Percentiles rank a stretch among this genome's conserved stretches.
Evolutionary conservation across 2,797 vertebrate genomes (phyloP).

Genomic region (Malacoctenus gilli): DNA sequence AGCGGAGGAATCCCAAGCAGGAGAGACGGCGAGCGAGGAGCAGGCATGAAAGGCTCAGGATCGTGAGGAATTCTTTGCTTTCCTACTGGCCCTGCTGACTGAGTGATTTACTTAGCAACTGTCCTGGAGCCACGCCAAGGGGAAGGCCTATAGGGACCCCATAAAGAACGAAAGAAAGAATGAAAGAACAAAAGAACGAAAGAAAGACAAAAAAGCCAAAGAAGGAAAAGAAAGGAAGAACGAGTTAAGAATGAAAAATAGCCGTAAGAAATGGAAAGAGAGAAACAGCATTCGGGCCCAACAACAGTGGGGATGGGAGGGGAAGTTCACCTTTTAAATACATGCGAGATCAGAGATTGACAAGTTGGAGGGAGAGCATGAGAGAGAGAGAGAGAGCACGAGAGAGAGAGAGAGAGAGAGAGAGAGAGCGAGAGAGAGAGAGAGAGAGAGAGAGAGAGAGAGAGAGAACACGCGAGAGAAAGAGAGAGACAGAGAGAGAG

Average conservation of each 20-base stretch:
- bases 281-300: conserved; percentile 38
- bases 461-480: conserved; percentile 55
- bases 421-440: too few relatives aligned
- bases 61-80: conserved; percentile 78
- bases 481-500: conserved; percentile 39
- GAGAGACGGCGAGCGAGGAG: conserved; percentile 29
- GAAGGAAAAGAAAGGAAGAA: conserved; percentile 8
- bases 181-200: conserved; percentile 25
- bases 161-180: conserved; percentile 37
- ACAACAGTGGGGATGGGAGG: conserved; percentile 46
- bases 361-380: conserved; percentile 53
- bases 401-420: conserved; percentile 7
- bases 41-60: conserved; percentile 68
- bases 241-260: conserved; percentile 63
- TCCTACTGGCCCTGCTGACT: conserved; percentile 68
- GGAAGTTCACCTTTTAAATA: conserved; percentile 71
- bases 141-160: conserved; percentile 71
- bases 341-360: conserved; percentile 70
- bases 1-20: conserved; percentile 25
- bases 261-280: conserved; percentile 44
- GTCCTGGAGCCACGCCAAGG: conserved; percentile 78
- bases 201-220: conserved; percentile 5
- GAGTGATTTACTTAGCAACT: conserved; percentile 85
- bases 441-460: conserved; percentile 24
- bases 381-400: conserved; percentile 18